Base-by-base conservation (phyloP, 2,888 invertebrate genomes). In the Pseudeuparius sepicola region DNA sequence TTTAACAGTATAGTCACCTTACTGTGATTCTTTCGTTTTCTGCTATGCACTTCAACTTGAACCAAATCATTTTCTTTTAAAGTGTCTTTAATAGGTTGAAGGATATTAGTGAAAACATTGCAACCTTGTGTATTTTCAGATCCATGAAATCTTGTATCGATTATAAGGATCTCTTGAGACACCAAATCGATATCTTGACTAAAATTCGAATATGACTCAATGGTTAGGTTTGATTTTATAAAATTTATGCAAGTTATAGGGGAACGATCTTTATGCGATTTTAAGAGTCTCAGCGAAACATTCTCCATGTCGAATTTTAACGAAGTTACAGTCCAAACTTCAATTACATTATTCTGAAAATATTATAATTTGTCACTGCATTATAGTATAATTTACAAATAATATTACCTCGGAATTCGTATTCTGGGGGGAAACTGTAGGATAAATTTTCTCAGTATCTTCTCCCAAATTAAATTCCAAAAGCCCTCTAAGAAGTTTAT, bases 171-270 rank as follows among this genome's bases (percentile, higher is more conserved):
- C 61, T 89, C 92, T 63, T 86, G 86, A 0, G 93, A 94, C 0
- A 92, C 87, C 12, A 96, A 68, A 60, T 93, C 93, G 32, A 94
- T 75, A 53, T 93, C 93, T 61, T 88, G 89, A 9, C 87, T 80
- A 28, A 83, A 75, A 62, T 94, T 90, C 48, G 87, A 89, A 56
- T 78, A 81, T 3, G 81, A 78, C 57, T 93, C 92, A 33, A 88
- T 75, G 24, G 84, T 80, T 26, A 96, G 67, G 11, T 79, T 74
- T 0, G 93, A 93, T 60, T 84, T 85, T 45, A 93, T 85, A 59
- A 96, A 93, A 65, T 93, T 88, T 40, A 94, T 75, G 50, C 84
- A 84, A 2, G 90, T 88, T 28, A 96, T 66, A 3, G 79, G 71
- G 4, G 78, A 70, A 24, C 40, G 41, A 24, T 63, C 62, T 3